Conservation (phyloP, 2,113 vertebrate genomes). For the Morone saxatilis region DNA sequence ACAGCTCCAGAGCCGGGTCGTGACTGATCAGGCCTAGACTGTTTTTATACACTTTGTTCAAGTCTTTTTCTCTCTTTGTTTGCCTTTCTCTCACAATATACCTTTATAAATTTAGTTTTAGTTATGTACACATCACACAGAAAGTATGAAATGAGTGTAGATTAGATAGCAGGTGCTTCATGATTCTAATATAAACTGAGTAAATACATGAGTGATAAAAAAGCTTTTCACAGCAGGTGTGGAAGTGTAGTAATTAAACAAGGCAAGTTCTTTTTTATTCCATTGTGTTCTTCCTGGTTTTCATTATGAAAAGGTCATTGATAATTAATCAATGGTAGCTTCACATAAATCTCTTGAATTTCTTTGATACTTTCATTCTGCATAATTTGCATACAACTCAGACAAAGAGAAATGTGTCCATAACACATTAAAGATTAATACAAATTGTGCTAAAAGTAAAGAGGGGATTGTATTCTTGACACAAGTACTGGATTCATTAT, state of each 20-base stretch:
- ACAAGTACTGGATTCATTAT: conserved; percentile 26
- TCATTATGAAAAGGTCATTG: conserved; percentile 46
- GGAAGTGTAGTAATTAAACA: background rate
- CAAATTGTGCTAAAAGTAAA: conserved; percentile 25
- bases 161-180: conserved; percentile 10
- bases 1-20: no score
- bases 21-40: no score
- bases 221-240: conserved; percentile 32
- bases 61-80: no score
- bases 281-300: conserved; percentile 10
- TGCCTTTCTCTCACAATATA: background rate
- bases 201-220: conserved; percentile 10
- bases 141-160: conserved; percentile 1
- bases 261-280: background rate
- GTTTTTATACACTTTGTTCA: no score
- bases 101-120: background rate
- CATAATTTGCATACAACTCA: conserved; percentile 29
- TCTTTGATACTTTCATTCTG: background rate
- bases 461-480: background rate
- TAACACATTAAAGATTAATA: conserved; percentile 23
- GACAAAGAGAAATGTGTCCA: conserved; percentile 16
- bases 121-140: conserved; percentile 2
- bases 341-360: conserved; percentile 4
- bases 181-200: conserved; percentile 29
- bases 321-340: conserved; percentile 41